Conservation (phyloP, 2,113 vertebrate genomes). For the Serinus canaria region DNA sequence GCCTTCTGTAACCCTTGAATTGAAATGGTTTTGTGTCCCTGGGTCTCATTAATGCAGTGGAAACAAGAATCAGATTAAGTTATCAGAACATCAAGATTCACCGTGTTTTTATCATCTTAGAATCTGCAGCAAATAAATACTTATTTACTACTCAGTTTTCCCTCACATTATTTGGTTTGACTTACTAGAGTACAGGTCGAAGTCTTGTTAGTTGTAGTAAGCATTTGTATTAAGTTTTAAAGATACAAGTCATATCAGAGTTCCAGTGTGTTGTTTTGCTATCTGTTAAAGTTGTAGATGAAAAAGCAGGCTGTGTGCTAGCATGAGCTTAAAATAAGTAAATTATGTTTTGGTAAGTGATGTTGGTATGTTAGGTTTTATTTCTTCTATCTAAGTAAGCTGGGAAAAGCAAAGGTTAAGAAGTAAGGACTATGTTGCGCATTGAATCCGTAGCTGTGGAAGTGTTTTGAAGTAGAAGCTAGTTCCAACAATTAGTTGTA, state of each 20-base stretch:
- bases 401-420: neutral
- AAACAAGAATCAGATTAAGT: neutral
- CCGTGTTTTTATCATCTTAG: neutral
- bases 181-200: neutral
- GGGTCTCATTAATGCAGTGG: neutral
- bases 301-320: neutral
- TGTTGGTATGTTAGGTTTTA: neutral
- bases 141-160: neutral
- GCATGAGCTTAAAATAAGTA: neutral
- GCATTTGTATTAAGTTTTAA: neutral
- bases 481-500: neutral
- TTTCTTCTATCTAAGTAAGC: neutral
- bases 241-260: accelerated
- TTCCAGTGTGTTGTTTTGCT: neutral
- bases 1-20: neutral
- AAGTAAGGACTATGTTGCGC: neutral
- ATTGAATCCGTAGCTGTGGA: accelerated
- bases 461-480: neutral
- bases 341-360: neutral
- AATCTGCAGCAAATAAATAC: neutral
- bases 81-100: neutral
- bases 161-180: neutral
- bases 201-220: neutral
- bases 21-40: neutral
- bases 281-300: neutral